Evolutionary conservation across 2,888 invertebrate species (phyloP).

Genomic region (Antheraea yamamai): DNA sequence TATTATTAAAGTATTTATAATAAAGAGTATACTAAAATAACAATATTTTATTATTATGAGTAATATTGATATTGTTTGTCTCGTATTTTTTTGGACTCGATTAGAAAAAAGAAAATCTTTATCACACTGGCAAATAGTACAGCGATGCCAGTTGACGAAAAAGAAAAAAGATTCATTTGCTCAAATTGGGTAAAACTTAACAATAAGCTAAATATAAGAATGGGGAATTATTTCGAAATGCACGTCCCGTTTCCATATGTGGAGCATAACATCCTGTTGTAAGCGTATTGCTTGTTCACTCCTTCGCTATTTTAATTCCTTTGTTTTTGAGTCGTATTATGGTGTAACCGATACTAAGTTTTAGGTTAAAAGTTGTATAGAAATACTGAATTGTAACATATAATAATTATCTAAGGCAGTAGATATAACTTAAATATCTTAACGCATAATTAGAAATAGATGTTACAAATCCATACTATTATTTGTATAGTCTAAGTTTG

Average conservation of each 20-base stretch:
- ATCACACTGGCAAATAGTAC: neutral
- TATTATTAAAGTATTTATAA: too few relatives aligned
- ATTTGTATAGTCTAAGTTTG: too few relatives aligned
- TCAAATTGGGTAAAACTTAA: conserved; percentile 37
- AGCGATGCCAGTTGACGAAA: neutral
- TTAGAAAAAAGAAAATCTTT: neutral
- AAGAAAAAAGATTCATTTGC: neutral
- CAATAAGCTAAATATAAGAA: conserved; percentile 6
- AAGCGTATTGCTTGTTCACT: conserved; percentile 8
- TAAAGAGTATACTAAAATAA: too few relatives aligned
- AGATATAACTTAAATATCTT: neutral
- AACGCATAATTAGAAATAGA: neutral
- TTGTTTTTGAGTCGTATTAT: neutral
- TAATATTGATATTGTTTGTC: too few relatives aligned
- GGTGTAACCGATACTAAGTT: neutral
- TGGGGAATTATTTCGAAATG: conserved; percentile 27
- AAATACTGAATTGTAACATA: neutral
- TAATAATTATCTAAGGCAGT: neutral
- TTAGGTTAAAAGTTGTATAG: neutral
- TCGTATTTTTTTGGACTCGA: too few relatives aligned
- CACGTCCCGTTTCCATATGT: conserved; percentile 29
- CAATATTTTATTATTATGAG: too few relatives aligned
- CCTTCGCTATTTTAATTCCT: conserved; percentile 7
- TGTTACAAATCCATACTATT: too few relatives aligned
- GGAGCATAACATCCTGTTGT: conserved; percentile 41